Base-by-base conservation (phyloP, 2,113 vertebrate genomes). In the Leucoraja erinaceus region DNA sequence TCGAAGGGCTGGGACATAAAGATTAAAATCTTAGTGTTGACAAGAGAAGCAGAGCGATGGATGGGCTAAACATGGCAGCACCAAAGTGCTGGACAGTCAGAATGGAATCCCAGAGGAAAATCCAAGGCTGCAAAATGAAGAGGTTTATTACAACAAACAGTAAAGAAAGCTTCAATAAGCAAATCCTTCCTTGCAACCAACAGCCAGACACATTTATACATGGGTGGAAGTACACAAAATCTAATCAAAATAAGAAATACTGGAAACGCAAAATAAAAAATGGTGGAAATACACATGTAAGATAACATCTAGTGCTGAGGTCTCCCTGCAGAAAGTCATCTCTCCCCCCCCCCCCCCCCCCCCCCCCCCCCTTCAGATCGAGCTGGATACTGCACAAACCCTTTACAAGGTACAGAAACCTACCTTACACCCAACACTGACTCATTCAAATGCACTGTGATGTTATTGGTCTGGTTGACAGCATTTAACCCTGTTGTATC, bases 341-440 rank as follows among this genome's bases (percentile, higher is more conserved):
- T 79, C 14, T n/a, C 77, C 3, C 16, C 1, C 14, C 20, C 38
- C 31, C 14, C 20, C 38, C 31, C 14, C 20, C 38, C 31, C 77
- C 3, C 16, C 1, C 77, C 3, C 16, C 1, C 14, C 20, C 38
- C 31, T 78, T 78, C 18, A 33, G 76, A 47, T 47, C 18, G 8
- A 20, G 33, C 7, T 16, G 7, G 33, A 47, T 79, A 20, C 25
- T 10, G 56, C 83, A 88, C 25, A 31, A 59, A n/a, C 11, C n/a
- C 25, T 61, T 18, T 63, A 59, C 38, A 9, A 25, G 38, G 56
- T 11, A 63, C 11, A 83, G 31, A 31, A 28, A 93, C 96, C 95
- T 93, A 97, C 97, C 97, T 96, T 70, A 94, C 94, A 92, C 95
- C 95, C 94, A 95, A 95, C 1, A 94, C 93, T 72, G 96, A 94